phyloP scores from a whole-genome alignment of 1,140 invertebrate genomes.

The Euglossa dilemma region DNA sequence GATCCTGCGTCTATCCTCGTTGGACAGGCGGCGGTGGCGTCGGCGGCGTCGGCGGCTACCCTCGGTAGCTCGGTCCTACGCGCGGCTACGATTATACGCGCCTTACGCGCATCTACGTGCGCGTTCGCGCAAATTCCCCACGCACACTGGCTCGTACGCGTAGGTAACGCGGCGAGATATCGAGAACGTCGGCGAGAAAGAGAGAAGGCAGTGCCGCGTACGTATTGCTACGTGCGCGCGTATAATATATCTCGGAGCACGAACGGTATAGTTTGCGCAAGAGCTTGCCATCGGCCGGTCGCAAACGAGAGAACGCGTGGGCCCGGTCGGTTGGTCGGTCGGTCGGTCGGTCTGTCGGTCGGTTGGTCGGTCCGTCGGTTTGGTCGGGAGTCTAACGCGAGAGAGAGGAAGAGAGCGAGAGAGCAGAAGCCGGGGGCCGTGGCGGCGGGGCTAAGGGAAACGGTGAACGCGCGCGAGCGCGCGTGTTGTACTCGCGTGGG shows the following conservation, averaged over 20 bases:
- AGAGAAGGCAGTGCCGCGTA: slow-evolving; percentile 20
- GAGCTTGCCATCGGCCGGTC: slow-evolving; percentile 65
- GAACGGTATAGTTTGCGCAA: slow-evolving; percentile 66
- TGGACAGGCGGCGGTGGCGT: neutral
- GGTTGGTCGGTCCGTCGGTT: too few species aligned
- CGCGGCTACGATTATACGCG: slow-evolving; percentile 57
- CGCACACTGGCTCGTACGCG: neutral
- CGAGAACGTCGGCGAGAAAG: slow-evolving; percentile 8
- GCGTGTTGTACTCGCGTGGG: slow-evolving; percentile 49
- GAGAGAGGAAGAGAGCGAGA: too few species aligned
- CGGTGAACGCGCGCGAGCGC: slow-evolving; percentile 42
- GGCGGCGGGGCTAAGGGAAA: slow-evolving; percentile 53
- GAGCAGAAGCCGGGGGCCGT: slow-evolving; percentile 8
- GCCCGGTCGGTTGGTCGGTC: neutral
- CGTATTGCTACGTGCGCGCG: slow-evolving; percentile 56
- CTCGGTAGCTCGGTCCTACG: slow-evolving; percentile 20
- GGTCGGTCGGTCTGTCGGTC: too few species aligned
- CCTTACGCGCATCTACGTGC: slow-evolving; percentile 58
- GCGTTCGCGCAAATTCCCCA: slow-evolving; percentile 50
- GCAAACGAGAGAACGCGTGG: slow-evolving; percentile 56
- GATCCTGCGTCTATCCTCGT: slow-evolving; percentile 28
- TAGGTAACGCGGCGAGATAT: neutral
- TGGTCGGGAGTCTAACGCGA: neutral
- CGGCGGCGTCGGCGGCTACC: neutral
- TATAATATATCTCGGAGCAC: slow-evolving; percentile 71